A percentile compares a stretch with the other conserved stretches of the same genome.
Conservation (phyloP, 1,140 invertebrate genomes). For the Lerema accius region DNA sequence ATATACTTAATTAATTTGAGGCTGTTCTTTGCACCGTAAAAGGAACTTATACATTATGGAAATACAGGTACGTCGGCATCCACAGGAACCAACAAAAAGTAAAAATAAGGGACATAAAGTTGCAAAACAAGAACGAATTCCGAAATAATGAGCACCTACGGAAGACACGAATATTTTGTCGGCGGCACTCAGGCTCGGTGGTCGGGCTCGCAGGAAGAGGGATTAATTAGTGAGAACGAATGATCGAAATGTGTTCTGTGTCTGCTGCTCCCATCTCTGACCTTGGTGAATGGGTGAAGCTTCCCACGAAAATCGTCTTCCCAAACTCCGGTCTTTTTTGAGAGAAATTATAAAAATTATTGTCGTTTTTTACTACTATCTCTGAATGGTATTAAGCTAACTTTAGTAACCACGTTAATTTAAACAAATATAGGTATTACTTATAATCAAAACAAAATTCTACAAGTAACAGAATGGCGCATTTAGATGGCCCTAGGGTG, state of each 20-base stretch:
- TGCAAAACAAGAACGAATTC: conserved; percentile 61
- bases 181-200: conserved; percentile 39
- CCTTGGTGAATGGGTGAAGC: too few species aligned
- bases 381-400: too few species aligned
- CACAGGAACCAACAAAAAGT: conserved; percentile 36
- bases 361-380: too few species aligned
- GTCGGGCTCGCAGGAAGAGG: conserved; percentile 32
- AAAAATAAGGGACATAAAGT: conserved; percentile 44
- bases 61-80: conserved; percentile 13
- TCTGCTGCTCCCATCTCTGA: conserved; percentile 30
- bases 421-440: too few species aligned
- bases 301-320: too few species aligned
- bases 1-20: conserved; percentile 14
- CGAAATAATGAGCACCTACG: conserved; percentile 62
- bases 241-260: conserved; percentile 37
- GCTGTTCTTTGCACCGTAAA: conserved; percentile 7
- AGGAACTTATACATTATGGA: conserved; percentile 17
- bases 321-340: too few species aligned
- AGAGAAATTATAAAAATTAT: too few species aligned
- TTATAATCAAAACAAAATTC: neutral
- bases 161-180: conserved; percentile 54
- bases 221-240: conserved; percentile 55
- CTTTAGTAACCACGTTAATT: too few species aligned
- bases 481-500: conserved; percentile 41
- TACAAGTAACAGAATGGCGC: conserved; percentile 23